Evolutionary conservation across 2,797 vertebrate species (phyloP).

Genomic region (Potorous gilbertii): DNA sequence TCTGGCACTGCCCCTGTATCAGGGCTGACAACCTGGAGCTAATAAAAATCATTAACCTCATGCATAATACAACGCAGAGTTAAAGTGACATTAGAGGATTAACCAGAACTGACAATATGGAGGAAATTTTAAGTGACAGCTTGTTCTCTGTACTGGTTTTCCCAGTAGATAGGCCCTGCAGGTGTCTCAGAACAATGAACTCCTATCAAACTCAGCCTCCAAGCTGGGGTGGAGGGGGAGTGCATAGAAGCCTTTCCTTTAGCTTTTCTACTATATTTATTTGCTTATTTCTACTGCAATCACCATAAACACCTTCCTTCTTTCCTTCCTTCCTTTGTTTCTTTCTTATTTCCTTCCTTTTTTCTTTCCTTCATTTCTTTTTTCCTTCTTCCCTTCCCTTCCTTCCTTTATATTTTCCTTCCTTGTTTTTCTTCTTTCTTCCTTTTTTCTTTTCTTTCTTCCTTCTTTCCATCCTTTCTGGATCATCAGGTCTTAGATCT

Average conservation of each 20-base stretch:
- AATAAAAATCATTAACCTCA: not conserved
- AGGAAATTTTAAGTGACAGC: not conserved
- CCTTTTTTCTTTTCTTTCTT: not conserved
- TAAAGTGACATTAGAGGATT: slow-evolving; percentile 1
- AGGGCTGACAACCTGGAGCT: not conserved
- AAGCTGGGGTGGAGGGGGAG: not conserved
- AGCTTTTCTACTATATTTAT: not conserved
- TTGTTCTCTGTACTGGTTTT: not conserved
- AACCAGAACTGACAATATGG: not conserved
- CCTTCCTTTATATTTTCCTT: not conserved
- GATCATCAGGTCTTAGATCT: not conserved
- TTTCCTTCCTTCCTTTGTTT: not conserved
- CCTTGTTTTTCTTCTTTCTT: not conserved
- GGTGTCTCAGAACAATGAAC: not conserved
- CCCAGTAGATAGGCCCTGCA: not conserved
- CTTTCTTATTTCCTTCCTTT: not conserved
- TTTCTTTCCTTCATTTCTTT: not conserved
- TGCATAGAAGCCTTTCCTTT: not conserved
- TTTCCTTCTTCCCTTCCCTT: not conserved
- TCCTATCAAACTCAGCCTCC: not conserved
- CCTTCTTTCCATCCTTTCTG: not conserved
- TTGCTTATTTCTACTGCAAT: not conserved
- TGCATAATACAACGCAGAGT: not conserved
- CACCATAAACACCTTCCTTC: not conserved
- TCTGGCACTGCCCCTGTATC: not conserved